Evolutionary conservation across 2,113 vertebrate species (phyloP).

Genomic region (Halcyon malimbica): DNA sequence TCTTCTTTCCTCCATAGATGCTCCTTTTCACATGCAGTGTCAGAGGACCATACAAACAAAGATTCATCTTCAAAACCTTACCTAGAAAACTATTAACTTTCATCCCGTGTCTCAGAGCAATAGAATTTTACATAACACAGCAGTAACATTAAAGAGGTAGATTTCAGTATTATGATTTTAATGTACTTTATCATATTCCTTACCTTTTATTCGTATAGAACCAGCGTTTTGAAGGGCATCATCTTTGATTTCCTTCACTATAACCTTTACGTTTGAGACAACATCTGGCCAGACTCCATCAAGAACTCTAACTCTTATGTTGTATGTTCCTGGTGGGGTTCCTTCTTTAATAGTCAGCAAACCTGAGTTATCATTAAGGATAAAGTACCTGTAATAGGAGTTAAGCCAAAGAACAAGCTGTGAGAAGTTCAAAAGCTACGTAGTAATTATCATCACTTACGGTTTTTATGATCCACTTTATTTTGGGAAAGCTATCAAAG

Average conservation of each 20-base stretch:
- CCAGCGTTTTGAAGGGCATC: constrained; percentile 79
- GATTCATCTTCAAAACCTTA: neutral
- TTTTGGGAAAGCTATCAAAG: neutral
- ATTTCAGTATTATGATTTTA: neutral
- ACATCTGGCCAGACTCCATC: constrained; percentile 89
- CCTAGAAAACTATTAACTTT: neutral
- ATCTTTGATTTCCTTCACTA: constrained; percentile 80
- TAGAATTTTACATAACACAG: neutral
- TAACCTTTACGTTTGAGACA: constrained; percentile 80
- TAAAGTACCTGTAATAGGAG: constrained; percentile 78
- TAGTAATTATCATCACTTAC: neutral
- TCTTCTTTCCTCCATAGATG: neutral
- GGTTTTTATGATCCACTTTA: neutral
- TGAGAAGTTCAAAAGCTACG: constrained; percentile 34
- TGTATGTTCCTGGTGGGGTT: constrained; percentile 80
- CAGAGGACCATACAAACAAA: neutral
- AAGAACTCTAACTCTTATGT: constrained; percentile 81
- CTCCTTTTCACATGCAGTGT: neutral
- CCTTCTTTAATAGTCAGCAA: constrained; percentile 83
- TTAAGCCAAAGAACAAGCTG: constrained; percentile 45
- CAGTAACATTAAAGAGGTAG: neutral
- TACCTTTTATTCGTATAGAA: constrained; percentile 83
- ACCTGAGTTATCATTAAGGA: constrained; percentile 84
- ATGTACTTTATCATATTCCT: neutral
- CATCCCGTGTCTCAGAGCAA: neutral